phyloP scores from a whole-genome alignment of 2,113 vertebrate species.

The Pedionomus torquatus region DNA sequence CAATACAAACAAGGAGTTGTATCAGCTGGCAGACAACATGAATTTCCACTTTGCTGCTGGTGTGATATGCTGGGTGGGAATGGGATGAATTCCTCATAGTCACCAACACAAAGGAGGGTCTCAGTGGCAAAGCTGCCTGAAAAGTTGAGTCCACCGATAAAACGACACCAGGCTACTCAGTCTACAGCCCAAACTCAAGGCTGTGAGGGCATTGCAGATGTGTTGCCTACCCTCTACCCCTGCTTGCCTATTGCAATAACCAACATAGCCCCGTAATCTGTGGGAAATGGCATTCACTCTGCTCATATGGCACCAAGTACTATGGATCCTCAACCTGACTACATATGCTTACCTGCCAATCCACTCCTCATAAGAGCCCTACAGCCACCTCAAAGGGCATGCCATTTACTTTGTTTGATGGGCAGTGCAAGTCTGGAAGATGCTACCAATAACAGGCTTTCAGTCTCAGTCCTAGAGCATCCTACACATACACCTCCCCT shows the following conservation, averaged over 20 bases:
- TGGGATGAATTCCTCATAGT: neutral
- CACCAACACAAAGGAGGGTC: neutral
- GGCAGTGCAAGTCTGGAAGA: neutral
- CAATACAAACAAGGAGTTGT: neutral
- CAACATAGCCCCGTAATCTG: neutral
- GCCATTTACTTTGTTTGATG: neutral
- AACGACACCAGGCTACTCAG: neutral
- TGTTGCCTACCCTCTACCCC: neutral
- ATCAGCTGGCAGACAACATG: fast-evolving
- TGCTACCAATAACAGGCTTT: neutral
- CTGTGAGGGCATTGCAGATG: neutral
- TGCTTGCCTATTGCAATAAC: neutral
- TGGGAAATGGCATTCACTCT: neutral
- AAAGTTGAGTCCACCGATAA: neutral
- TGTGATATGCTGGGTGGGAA: neutral
- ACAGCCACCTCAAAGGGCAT: neutral
- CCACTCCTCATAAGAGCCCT: neutral
- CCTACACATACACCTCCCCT: neutral
- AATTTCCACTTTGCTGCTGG: neutral
- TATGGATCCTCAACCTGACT: neutral
- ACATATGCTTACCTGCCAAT: neutral
- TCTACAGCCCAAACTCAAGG: neutral
- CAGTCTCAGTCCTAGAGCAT: neutral
- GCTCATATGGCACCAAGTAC: neutral
- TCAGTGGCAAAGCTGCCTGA: neutral